These are phyloP conservation scores for Apogon hyalosoma DNA, from an alignment of 2,797 vertebrate genomes.

Conservation along the genomic window DNA sequence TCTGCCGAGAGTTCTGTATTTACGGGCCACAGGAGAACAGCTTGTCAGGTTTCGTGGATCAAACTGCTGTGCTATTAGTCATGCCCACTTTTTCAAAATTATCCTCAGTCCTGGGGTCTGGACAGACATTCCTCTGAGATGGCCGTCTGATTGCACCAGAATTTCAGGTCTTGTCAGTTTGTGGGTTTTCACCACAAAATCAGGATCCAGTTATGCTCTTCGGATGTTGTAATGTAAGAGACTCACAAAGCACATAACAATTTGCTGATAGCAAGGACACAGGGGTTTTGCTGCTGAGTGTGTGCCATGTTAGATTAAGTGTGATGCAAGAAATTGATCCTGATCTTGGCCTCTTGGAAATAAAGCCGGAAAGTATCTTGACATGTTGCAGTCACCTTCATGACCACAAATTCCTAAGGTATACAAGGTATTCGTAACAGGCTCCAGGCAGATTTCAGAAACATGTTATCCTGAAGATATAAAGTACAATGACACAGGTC, in stretches of 20 bases:
- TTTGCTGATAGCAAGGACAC: background rate
- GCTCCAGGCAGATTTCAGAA: conserved; percentile 23
- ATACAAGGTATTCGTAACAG: conserved; percentile 4
- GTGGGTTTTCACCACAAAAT: conserved; percentile 26
- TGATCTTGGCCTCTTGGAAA: conserved; percentile 19
- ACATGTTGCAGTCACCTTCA: conserved; percentile 19
- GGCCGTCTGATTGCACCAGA: conserved; percentile 46
- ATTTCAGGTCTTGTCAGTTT: conserved; percentile 30
- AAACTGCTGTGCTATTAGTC: conserved; percentile 64
- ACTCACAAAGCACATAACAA: conserved; percentile 13
- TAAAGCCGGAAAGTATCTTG: conserved; percentile 16
- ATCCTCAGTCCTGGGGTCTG: conserved; percentile 53
- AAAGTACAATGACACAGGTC: too few relatives aligned
- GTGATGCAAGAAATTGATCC: conserved; percentile 14
- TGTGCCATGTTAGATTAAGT: conserved; percentile 8
- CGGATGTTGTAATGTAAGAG: conserved; percentile 38
- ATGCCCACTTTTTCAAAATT: conserved; percentile 66
- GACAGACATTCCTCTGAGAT: conserved; percentile 53
- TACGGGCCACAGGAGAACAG: conserved; percentile 74
- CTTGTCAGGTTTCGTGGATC: conserved; percentile 72
- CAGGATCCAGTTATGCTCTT: conserved; percentile 21
- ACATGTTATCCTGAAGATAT: conserved; percentile 1
- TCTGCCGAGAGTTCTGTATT: conserved; percentile 75
- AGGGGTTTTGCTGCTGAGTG: conserved; percentile 12
- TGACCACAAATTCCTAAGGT: background rate